Evolutionary conservation across 35 echinoderm and acorn worm species (phyloP).

Genomic region (Diadema setosum): DNA sequence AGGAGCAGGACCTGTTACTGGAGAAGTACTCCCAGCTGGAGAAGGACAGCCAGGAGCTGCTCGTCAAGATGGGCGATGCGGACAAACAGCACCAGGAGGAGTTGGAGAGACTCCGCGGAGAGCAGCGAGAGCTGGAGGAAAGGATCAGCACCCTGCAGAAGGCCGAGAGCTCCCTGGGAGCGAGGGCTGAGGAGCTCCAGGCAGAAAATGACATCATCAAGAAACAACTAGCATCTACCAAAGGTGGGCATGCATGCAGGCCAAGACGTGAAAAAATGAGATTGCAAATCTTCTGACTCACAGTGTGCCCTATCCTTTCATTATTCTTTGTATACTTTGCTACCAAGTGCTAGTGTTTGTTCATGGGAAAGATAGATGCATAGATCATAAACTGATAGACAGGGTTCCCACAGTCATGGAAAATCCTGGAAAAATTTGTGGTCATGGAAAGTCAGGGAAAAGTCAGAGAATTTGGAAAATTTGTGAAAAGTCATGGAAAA

Average conservation of each 20-base stretch:
- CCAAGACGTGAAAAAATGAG: neutral
- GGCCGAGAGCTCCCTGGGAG: conserved; percentile 38
- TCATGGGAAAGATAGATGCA: neutral
- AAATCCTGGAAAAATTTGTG: too few relatives aligned
- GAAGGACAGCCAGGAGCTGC: conserved; percentile 55
- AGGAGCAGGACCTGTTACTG: conserved; percentile 66
- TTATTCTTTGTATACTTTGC: neutral
- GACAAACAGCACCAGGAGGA: conserved; percentile 83
- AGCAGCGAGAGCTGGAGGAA: conserved; percentile 58
- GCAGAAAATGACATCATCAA: conserved; percentile 61
- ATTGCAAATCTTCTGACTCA: neutral
- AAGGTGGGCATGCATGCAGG: neutral
- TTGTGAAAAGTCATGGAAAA: too few relatives aligned
- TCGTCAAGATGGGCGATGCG: conserved; percentile 41
- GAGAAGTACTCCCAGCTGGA: conserved; percentile 73
- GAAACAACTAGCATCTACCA: conserved; percentile 23
- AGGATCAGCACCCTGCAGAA: conserved; percentile 26
- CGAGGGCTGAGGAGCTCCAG: conserved; percentile 68
- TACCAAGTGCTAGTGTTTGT: neutral
- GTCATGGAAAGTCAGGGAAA: too few relatives aligned
- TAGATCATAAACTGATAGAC: neutral
- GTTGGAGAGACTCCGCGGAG: conserved; percentile 35
- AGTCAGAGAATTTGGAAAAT: too few relatives aligned
- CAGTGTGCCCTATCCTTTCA: neutral
- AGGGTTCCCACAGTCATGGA: too few relatives aligned